A percentile compares a stretch with the other conserved stretches of the same genome.
Conservation (phyloP, 2,888 invertebrate species). For the Tetropium fuscum region DNA sequence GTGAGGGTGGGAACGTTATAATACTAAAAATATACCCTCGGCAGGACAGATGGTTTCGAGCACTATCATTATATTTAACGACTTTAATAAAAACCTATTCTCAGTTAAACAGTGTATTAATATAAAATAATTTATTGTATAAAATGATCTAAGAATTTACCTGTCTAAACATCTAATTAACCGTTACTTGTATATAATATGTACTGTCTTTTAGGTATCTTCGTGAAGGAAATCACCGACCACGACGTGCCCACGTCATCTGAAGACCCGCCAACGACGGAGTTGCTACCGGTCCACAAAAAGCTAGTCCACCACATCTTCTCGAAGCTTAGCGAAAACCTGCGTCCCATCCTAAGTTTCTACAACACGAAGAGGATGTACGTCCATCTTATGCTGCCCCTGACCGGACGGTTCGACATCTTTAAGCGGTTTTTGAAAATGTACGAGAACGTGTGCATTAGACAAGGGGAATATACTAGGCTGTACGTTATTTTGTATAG, state of each 20-base stretch:
- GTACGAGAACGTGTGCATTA: conserved; percentile 83
- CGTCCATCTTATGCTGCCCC: conserved; percentile 86
- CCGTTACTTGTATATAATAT: too few relatives aligned
- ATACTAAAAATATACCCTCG: too few relatives aligned
- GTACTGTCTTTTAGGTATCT: conserved; percentile 47
- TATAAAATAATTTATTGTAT: too few relatives aligned
- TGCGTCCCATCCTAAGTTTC: conserved; percentile 55
- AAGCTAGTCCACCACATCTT: conserved; percentile 58
- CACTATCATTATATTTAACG: too few relatives aligned
- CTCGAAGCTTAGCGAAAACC: conserved; percentile 56
- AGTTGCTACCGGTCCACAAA: conserved; percentile 60
- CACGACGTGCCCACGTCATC: conserved; percentile 20
- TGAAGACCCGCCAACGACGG: conserved; percentile 50
- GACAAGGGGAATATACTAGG: conserved; percentile 72
- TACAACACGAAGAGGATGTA: conserved; percentile 35
- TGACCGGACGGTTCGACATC: conserved; percentile 84
- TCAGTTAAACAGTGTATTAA: too few relatives aligned
- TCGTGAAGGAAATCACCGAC: conserved; percentile 50
- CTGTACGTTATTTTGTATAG: conserved; percentile 79
- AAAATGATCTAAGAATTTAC: too few relatives aligned
- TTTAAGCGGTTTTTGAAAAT: conserved; percentile 87
- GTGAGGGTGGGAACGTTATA: too few relatives aligned
- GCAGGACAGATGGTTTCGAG: too few relatives aligned
- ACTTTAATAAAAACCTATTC: too few relatives aligned
- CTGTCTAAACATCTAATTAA: too few relatives aligned